These are phyloP conservation scores for Urocolius indicus DNA, from an alignment of 2,113 vertebrate species.

Conservation along the genomic window DNA sequence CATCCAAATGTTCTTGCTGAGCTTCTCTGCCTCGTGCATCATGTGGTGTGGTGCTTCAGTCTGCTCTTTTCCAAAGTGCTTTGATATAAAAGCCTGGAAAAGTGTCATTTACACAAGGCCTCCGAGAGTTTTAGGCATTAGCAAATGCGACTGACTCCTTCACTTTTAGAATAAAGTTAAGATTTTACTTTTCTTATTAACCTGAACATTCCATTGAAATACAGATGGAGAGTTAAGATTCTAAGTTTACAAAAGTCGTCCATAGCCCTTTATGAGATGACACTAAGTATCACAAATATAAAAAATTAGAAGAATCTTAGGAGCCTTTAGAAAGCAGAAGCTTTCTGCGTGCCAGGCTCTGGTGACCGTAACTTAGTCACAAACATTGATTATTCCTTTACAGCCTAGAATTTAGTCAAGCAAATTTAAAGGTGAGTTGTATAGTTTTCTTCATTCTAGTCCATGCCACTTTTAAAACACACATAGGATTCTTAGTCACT, in stretches of 20 bases:
- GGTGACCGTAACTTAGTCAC: neutral
- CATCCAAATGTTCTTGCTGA: neutral
- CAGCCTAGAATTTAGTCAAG: neutral
- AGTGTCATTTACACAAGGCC: neutral
- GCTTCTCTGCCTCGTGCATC: neutral
- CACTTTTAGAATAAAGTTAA: neutral
- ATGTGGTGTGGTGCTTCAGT: neutral
- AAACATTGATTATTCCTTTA: neutral
- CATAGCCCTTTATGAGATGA: neutral
- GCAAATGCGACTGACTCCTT: neutral
- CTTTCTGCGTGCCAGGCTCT: neutral
- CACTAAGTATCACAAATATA: neutral
- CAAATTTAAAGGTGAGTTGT: neutral
- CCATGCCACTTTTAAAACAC: neutral
- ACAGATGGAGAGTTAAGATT: neutral
- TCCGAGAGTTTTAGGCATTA: neutral
- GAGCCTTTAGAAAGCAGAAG: neutral
- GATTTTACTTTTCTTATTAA: neutral
- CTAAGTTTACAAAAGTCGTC: neutral
- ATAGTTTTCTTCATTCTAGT: neutral
- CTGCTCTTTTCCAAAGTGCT: neutral
- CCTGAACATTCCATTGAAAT: neutral
- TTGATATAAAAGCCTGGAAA: neutral
- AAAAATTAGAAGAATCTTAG: neutral
- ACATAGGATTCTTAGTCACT: neutral